These are phyloP conservation scores for Enteromius argenteus DNA, from an alignment of 2,797 vertebrate genomes.

Conservation along the genomic window DNA sequence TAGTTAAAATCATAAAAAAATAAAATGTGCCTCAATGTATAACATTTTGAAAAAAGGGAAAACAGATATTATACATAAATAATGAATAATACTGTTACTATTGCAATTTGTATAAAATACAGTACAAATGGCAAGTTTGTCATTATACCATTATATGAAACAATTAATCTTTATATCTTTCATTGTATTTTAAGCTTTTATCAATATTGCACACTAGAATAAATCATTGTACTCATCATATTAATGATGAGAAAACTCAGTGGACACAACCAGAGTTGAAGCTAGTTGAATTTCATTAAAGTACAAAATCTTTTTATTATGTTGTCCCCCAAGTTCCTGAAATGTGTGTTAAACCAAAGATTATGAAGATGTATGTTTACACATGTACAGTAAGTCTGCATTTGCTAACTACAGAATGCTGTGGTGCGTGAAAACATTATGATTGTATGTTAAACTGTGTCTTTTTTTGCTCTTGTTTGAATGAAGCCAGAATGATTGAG, in stretches of 20 bases:
- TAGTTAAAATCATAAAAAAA: neutral
- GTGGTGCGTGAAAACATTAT: slow-evolving; percentile 32
- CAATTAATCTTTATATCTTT: neutral
- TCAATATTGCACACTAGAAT: slow-evolving; percentile 20
- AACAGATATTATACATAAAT: neutral
- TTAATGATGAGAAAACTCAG: slow-evolving; percentile 21
- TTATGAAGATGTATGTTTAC: slow-evolving; percentile 3
- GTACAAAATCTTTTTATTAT: neutral
- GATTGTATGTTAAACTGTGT: slow-evolving; percentile 25
- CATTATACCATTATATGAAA: slow-evolving; percentile 1
- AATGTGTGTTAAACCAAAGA: slow-evolving; percentile 27
- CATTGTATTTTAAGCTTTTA: neutral
- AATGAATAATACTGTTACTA: neutral
- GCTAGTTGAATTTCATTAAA: slow-evolving; percentile 20
- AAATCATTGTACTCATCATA: slow-evolving; percentile 7
- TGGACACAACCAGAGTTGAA: slow-evolving; percentile 29
- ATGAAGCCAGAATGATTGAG: slow-evolving; percentile 11
- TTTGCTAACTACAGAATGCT: slow-evolving; percentile 5
- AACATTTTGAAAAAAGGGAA: neutral
- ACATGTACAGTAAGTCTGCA: neutral
- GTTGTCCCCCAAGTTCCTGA: neutral
- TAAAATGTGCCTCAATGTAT: slow-evolving; percentile 6
- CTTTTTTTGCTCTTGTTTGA: slow-evolving; percentile 4
- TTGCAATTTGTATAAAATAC: neutral
- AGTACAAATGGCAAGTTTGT: neutral